Evolutionary conservation across 1,140 invertebrate species (phyloP).

Genomic region (Drosophila albomicans): DNA sequence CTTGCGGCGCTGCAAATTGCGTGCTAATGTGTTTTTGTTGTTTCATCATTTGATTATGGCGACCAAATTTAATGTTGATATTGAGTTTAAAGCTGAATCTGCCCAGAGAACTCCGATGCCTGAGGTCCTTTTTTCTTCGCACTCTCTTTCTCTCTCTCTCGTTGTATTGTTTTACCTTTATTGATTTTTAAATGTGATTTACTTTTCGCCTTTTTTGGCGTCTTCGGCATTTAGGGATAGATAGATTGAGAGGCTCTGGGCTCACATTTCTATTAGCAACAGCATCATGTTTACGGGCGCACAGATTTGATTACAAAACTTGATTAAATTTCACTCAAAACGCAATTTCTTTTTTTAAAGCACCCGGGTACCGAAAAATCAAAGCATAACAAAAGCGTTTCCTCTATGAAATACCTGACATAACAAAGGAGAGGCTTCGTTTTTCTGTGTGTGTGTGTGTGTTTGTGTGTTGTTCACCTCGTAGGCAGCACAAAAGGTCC

Average conservation of each 20-base stretch:
- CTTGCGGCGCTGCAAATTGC: slow-evolving; percentile 58
- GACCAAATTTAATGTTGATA: slow-evolving; percentile 55
- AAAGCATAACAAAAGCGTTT: slow-evolving; percentile 38
- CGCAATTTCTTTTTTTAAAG: slow-evolving; percentile 35
- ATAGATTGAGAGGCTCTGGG: slow-evolving; percentile 27
- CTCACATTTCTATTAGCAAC: slow-evolving; percentile 67
- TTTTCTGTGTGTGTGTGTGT: too few relatives aligned
- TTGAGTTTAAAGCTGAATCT: slow-evolving; percentile 71
- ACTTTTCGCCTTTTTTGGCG: slow-evolving; percentile 11
- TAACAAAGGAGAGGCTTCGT: slow-evolving; percentile 20
- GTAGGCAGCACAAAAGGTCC: slow-evolving; percentile 18
- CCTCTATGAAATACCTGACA: slow-evolving; percentile 42
- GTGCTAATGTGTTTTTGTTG: slow-evolving; percentile 77
- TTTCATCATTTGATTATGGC: slow-evolving; percentile 51
- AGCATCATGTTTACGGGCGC: slow-evolving; percentile 35
- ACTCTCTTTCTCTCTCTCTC: neutral
- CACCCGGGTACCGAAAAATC: slow-evolving; percentile 15
- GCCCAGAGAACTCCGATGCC: slow-evolving; percentile 5
- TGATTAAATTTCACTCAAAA: slow-evolving; percentile 70
- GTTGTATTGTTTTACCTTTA: slow-evolving; percentile 74
- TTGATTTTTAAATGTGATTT: slow-evolving; percentile 82
- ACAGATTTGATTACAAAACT: slow-evolving; percentile 76
- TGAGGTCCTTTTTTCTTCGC: neutral
- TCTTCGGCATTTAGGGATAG: slow-evolving; percentile 5
- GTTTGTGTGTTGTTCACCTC: slow-evolving; percentile 14